phyloP scores from a whole-genome alignment of 53 echinoderm and acorn worm species.

The Holothuria scabra region DNA sequence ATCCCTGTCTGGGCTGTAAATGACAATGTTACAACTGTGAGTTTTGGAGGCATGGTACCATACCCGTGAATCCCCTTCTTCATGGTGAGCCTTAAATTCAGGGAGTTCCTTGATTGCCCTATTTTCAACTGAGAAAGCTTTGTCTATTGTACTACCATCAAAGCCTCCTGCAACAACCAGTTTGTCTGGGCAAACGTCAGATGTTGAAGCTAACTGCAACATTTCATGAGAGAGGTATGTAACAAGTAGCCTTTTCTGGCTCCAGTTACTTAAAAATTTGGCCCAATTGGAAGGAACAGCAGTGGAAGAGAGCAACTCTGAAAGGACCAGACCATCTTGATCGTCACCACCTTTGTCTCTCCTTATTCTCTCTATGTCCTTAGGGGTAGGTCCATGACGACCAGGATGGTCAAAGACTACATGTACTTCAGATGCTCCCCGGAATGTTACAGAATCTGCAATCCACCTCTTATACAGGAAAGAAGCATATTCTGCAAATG shows the following conservation, averaged over 20 bases:
- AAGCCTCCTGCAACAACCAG: slow-evolving; percentile 50
- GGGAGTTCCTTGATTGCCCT: neutral
- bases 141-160: slow-evolving; percentile 43
- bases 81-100: slow-evolving; percentile 44
- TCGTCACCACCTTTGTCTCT: neutral
- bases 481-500: slow-evolving; percentile 18
- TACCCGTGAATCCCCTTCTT: slow-evolving; percentile 61
- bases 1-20: slow-evolving; percentile 61
- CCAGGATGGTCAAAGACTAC: slow-evolving; percentile 39
- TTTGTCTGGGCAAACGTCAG: neutral
- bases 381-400: neutral
- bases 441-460: neutral
- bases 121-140: slow-evolving; percentile 13
- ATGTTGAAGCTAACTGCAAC: neutral
- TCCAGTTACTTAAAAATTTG: slow-evolving; percentile 1
- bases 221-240: neutral
- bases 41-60: slow-evolving; percentile 52
- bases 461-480: slow-evolving; percentile 31
- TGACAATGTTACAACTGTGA: slow-evolving; percentile 1
- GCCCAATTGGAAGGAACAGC: neutral
- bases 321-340: neutral
- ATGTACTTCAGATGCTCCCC: slow-evolving; percentile 22
- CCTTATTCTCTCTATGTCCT: slow-evolving; percentile 20
- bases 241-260: slow-evolving; percentile 37
- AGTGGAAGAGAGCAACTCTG: neutral